A percentile compares a stretch with the other conserved stretches of the same genome.
Conservation (phyloP, 2,797 vertebrate species). For the Rachycentron canadum region DNA sequence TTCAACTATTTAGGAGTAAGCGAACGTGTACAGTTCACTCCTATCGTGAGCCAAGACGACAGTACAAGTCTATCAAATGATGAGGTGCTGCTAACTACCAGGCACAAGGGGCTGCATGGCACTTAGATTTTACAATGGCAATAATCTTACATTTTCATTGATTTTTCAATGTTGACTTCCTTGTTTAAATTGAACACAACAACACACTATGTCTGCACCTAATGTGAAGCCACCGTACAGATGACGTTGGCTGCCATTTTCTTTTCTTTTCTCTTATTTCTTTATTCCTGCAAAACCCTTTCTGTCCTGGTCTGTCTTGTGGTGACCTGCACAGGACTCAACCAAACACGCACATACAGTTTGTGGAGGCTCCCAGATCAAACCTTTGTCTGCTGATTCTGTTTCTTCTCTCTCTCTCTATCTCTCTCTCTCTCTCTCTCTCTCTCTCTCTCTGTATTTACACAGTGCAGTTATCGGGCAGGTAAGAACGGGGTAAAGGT, state of each 20-base stretch:
- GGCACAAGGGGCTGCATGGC: background rate
- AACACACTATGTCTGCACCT: background rate
- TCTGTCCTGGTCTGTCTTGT: constrained; percentile 6
- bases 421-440: background rate
- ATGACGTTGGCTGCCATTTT: background rate
- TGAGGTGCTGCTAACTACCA: background rate
- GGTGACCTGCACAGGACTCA: constrained; percentile 5
- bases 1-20: background rate
- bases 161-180: background rate
- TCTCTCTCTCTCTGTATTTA: background rate
- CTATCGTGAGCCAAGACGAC: too few species aligned
- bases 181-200: background rate
- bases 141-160: background rate
- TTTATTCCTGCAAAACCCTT: background rate
- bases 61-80: background rate
- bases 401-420: background rate
- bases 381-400: background rate
- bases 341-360: background rate
- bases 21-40: too few species aligned
- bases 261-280: background rate
- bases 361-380: background rate
- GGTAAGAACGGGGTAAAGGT: constrained; percentile 40
- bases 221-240: background rate
- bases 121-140: too few species aligned
- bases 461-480: background rate